Percentiles rank a stretch among this genome's conserved stretches.
phyloP scores from a whole-genome alignment of 2,888 invertebrate genomes.

The Dendrolimus pini region DNA sequence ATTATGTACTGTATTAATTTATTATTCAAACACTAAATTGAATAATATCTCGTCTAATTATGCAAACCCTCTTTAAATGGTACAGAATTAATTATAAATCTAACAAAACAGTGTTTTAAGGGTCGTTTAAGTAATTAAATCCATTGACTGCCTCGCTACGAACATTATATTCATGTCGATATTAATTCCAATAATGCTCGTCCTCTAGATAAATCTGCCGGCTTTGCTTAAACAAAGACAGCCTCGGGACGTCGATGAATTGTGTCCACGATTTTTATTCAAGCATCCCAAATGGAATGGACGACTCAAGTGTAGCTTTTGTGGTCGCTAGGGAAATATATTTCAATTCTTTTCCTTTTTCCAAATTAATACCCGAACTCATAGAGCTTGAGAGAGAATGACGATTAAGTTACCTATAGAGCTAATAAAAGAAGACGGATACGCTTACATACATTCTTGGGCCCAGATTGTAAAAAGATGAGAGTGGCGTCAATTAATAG shows the following conservation, averaged over 20 bases:
- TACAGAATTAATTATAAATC: not conserved
- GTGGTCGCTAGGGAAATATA: too few species aligned
- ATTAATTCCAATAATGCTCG: constrained; percentile 24
- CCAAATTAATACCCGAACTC: too few species aligned
- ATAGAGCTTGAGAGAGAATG: too few species aligned
- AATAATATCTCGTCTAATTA: not conserved
- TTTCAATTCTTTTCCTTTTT: too few species aligned
- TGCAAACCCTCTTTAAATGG: not conserved
- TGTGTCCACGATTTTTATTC: constrained; percentile 10
- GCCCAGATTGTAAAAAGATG: too few species aligned
- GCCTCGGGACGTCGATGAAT: constrained; percentile 16
- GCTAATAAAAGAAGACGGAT: too few species aligned
- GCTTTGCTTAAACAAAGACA: constrained; percentile 25
- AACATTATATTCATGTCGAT: constrained; percentile 24
- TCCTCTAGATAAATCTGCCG: constrained; percentile 24
- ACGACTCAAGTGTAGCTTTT: not conserved
- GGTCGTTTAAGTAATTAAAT: constrained; percentile 10
- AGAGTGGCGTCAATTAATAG: too few species aligned
- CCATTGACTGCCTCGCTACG: constrained; percentile 6
- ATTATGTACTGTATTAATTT: too few species aligned
- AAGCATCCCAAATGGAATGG: not conserved
- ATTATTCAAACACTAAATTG: too few species aligned
- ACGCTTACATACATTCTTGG: too few species aligned
- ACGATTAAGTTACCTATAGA: too few species aligned
- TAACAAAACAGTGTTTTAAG: not conserved